These are phyloP conservation scores for Furcula furcula DNA, from an alignment of 2,888 invertebrate species.

Conservation along the genomic window DNA sequence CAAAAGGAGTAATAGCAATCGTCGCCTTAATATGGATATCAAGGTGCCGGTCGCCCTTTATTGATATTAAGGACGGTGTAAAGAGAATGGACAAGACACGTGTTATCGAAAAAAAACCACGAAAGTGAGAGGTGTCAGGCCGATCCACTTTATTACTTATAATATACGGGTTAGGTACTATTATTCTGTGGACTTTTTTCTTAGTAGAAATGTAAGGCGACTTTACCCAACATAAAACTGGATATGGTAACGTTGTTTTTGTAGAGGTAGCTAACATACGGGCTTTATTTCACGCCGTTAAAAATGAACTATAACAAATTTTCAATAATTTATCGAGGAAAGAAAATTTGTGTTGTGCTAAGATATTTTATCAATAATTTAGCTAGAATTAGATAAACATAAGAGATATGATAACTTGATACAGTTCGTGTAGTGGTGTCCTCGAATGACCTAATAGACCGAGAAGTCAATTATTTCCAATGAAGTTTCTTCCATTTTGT, in stretches of 20 bases:
- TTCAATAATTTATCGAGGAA: too few relatives aligned
- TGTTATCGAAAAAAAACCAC: constrained; percentile 30
- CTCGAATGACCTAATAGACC: too few relatives aligned
- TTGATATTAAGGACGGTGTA: constrained; percentile 20
- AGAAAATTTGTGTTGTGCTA: too few relatives aligned
- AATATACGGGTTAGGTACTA: constrained; percentile 5
- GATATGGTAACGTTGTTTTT: constrained; percentile 27
- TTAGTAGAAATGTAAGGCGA: constrained; percentile 24
- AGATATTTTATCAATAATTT: too few relatives aligned
- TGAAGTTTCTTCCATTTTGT: too few relatives aligned
- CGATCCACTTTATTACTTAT: constrained; percentile 34
- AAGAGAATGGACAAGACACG: constrained; percentile 24
- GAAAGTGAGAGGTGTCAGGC: constrained; percentile 36
- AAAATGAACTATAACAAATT: too few relatives aligned
- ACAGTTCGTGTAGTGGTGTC: too few relatives aligned
- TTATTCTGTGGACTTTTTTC: constrained; percentile 35
- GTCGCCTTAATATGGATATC: constrained; percentile 7
- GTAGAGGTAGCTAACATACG: constrained; percentile 17
- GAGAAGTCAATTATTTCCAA: too few relatives aligned
- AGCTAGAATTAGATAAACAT: too few relatives aligned
- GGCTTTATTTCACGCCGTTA: neutral
- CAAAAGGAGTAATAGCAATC: constrained; percentile 21
- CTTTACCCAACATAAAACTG: constrained; percentile 39
- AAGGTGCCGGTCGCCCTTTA: too few relatives aligned
- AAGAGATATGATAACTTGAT: too few relatives aligned